Conservation (phyloP, 2,797 vertebrate species). For the Enteromius fasciolatus region DNA sequence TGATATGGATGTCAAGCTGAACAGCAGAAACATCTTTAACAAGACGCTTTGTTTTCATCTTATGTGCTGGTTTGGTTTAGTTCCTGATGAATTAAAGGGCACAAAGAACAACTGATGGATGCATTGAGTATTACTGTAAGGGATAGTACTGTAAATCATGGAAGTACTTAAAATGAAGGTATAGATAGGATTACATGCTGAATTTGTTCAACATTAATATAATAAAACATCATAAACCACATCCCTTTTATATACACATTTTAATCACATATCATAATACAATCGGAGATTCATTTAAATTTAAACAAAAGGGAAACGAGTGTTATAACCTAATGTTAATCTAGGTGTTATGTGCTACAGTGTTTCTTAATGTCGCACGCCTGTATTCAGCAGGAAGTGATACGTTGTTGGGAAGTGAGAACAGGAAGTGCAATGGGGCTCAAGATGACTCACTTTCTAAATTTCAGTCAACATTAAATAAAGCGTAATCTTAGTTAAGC, state of each 20-base stretch:
- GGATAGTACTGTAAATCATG: neutral
- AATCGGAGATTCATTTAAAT: neutral
- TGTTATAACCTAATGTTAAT: neutral
- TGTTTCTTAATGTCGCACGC: conserved; percentile 50
- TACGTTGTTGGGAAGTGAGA: conserved; percentile 67
- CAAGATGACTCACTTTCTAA: conserved; percentile 56
- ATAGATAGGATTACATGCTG: neutral
- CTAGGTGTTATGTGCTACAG: neutral
- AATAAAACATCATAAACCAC: neutral
- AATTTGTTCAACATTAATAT: neutral
- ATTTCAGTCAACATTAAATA: conserved; percentile 40
- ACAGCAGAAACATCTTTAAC: conserved; percentile 5
- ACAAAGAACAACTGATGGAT: conserved; percentile 9
- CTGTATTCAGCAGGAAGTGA: conserved; percentile 73
- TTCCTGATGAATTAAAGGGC: neutral
- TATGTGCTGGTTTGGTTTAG: neutral
- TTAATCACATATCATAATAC: neutral
- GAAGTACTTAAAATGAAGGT: neutral
- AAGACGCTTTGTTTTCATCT: conserved; percentile 4
- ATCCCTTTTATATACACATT: neutral
- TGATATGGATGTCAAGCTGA: neutral
- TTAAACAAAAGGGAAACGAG: neutral
- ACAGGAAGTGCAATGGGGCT: conserved; percentile 75
- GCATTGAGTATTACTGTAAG: neutral
- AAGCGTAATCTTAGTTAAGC: neutral